Conservation (phyloP, 37 sponge, comb jelly and placozoan species). For the Cliona cf. orientalis region DNA sequence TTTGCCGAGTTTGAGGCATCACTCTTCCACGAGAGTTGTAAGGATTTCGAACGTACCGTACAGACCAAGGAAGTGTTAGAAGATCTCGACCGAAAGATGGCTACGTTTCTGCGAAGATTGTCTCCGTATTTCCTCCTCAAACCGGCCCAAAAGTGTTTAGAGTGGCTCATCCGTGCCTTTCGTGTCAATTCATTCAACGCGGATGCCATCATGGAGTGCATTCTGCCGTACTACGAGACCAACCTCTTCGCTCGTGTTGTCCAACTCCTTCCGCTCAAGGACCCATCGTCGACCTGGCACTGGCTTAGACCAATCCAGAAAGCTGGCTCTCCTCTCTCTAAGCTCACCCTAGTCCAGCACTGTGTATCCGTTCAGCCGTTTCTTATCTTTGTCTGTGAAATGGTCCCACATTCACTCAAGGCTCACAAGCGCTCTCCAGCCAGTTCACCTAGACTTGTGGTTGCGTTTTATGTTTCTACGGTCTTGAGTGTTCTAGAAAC, state of each 20-base stretch:
- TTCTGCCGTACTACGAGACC: slow-evolving; percentile 94
- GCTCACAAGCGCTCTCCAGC: slow-evolving; percentile 1
- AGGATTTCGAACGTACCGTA: slow-evolving; percentile 69
- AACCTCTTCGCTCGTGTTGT: slow-evolving; percentile 86
- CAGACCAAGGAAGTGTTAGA: slow-evolving; percentile 55
- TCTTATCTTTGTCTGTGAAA: slow-evolving; percentile 78
- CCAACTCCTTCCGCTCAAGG: slow-evolving; percentile 79
- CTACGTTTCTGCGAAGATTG: slow-evolving; percentile 64
- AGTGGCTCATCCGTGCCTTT: slow-evolving; percentile 91
- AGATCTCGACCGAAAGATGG: slow-evolving; percentile 60
- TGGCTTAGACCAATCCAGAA: slow-evolving; percentile 82
- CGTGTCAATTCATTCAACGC: slow-evolving; percentile 78
- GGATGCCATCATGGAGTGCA: slow-evolving; percentile 82
- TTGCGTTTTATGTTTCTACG: slow-evolving; percentile 62
- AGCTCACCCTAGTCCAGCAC: slow-evolving; percentile 73
- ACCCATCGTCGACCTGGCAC: slow-evolving; percentile 75
- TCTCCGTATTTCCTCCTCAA: slow-evolving; percentile 89
- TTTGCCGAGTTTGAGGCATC: slow-evolving; percentile 58
- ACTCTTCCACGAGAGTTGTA: slow-evolving; percentile 78
- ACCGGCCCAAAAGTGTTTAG: slow-evolving; percentile 89
- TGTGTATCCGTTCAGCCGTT: slow-evolving; percentile 68
- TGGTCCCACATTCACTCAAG: slow-evolving; percentile 53
- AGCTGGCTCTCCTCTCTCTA: slow-evolving; percentile 74
- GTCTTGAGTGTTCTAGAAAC: slow-evolving; percentile 55
- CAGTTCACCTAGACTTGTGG: not conserved